A percentile compares a stretch with the other conserved stretches of the same genome.
Conservation (phyloP, 2,888 invertebrate genomes). For the Drosophila recens region DNA sequence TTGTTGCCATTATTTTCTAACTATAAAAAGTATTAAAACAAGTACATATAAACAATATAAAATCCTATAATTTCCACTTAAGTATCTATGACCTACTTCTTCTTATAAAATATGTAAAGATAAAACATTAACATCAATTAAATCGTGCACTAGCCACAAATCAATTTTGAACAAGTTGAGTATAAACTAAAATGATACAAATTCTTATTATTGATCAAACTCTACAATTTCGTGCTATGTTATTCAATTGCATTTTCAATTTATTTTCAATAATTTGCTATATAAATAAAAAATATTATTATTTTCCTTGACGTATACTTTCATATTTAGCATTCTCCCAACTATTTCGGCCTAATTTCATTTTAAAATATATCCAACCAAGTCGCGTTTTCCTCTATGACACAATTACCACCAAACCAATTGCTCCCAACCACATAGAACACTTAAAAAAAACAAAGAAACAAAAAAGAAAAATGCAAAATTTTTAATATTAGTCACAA, state of each 20-base stretch:
- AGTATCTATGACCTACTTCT: conserved; percentile 44
- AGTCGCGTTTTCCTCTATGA: conserved; percentile 46
- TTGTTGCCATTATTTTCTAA: conserved; percentile 66
- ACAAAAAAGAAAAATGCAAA: conserved; percentile 16
- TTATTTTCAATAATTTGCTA: conserved; percentile 59
- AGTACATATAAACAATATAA: conserved; percentile 18
- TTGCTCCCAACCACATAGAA: conserved; percentile 26
- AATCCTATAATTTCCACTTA: conserved; percentile 42
- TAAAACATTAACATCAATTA: conserved; percentile 26
- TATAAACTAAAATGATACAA: conserved; percentile 67
- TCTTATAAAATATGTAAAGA: conserved; percentile 40
- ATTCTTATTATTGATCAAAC: conserved; percentile 62
- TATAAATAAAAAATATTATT: conserved; percentile 13
- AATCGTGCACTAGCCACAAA: conserved; percentile 54
- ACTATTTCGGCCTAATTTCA: conserved; percentile 45
- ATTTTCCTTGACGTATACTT: conserved; percentile 26
- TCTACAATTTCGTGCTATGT: conserved; percentile 70
- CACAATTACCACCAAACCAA: conserved; percentile 29
- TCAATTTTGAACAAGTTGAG: conserved; percentile 77
- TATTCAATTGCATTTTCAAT: conserved; percentile 58
- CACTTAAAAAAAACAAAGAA: conserved; percentile 14
- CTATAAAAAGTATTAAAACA: conserved; percentile 47
- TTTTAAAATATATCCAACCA: conserved; percentile 16
- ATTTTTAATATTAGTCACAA: conserved; percentile 49
- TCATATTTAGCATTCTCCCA: conserved; percentile 17